These are phyloP conservation scores for Meloidogyne exigua DNA, from an alignment of 1,140 invertebrate genomes.

Conservation along the genomic window DNA sequence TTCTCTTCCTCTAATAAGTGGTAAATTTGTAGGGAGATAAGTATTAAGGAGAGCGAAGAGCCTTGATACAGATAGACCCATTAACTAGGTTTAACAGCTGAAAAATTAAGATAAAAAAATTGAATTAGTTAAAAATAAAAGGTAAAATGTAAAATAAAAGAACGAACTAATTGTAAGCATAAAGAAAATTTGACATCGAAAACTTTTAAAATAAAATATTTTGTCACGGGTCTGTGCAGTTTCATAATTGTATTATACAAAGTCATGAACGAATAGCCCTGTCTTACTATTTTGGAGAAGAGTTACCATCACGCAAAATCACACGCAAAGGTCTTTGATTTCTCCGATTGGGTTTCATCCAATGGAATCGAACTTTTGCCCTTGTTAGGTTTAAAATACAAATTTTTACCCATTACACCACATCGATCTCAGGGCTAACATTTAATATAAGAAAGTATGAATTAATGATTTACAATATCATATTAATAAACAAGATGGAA, in stretches of 20 bases:
- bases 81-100: neutral
- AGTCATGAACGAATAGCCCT: neutral
- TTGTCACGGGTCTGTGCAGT: neutral
- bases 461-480: too few species aligned
- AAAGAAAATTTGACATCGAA: too few species aligned
- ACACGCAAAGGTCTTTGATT: neutral
- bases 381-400: neutral
- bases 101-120: neutral
- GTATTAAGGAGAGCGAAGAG: constrained; percentile 9
- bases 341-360: neutral
- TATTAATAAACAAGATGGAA: too few species aligned
- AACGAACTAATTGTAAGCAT: neutral
- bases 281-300: neutral
- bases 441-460: too few species aligned
- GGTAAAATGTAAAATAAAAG: neutral
- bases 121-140: neutral
- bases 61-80: constrained; percentile 10
- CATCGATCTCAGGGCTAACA: too few species aligned
- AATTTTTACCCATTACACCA: neutral
- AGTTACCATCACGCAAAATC: neutral
- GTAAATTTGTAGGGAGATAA: neutral
- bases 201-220: neutral
- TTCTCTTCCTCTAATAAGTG: neutral
- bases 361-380: neutral
- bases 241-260: neutral